These are phyloP conservation scores for Tinea trinotella DNA, from an alignment of 2,888 invertebrate genomes.

Conservation along the genomic window DNA sequence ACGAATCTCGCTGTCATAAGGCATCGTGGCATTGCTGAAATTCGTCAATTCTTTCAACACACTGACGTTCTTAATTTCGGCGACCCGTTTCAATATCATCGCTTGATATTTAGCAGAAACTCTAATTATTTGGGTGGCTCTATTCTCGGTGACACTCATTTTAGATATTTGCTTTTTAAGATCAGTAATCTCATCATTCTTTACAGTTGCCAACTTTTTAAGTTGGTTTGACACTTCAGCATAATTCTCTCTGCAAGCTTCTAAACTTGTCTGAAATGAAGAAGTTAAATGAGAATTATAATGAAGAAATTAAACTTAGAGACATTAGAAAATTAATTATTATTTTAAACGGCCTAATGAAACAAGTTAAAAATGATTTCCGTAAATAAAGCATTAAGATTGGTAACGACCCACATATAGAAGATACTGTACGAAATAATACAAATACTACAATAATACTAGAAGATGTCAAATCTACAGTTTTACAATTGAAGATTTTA, in stretches of 20 bases:
- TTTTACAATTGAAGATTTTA: too few relatives aligned
- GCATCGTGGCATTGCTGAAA: conserved; percentile 44
- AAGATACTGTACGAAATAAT: too few relatives aligned
- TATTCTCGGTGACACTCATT: conserved; percentile 52
- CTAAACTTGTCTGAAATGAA: conserved; percentile 53
- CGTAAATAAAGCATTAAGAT: too few relatives aligned
- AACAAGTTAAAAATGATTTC: too few relatives aligned
- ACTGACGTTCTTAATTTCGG: conserved; percentile 56
- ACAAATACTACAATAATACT: too few relatives aligned
- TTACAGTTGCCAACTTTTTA: conserved; percentile 54
- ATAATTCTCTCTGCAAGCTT: conserved; percentile 48
- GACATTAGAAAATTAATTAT: too few relatives aligned
- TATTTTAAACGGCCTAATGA: too few relatives aligned
- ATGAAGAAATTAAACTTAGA: too few relatives aligned
- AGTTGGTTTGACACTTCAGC: conserved; percentile 51
- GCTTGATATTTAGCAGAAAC: conserved; percentile 62
- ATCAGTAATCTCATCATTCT: conserved; percentile 59
- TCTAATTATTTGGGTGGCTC: conserved; percentile 58
- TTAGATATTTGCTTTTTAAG: conserved; percentile 53
- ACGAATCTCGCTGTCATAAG: conserved; percentile 41
- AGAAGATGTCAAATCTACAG: too few relatives aligned
- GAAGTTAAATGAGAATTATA: too few relatives aligned
- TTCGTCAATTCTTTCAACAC: conserved; percentile 59
- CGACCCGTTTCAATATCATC: conserved; percentile 56
- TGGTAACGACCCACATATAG: too few relatives aligned